phyloP scores from a whole-genome alignment of 1,140 invertebrate genomes.

The Aricia agestis region DNA sequence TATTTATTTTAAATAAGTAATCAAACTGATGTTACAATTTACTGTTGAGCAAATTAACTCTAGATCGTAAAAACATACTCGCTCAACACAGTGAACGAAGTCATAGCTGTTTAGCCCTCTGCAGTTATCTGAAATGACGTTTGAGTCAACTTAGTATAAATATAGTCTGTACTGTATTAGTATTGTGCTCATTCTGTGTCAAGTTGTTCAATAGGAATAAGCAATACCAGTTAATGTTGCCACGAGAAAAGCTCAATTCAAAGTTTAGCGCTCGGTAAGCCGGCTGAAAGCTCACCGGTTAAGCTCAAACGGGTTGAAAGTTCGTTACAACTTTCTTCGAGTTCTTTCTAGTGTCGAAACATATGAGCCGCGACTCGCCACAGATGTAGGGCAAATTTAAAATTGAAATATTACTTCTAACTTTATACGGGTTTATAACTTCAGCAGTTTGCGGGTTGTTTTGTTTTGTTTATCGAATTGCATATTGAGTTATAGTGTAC shows the following conservation, averaged over 20 bases:
- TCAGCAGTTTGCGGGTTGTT: background rate
- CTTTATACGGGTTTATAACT: background rate
- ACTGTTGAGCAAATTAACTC: too few species aligned
- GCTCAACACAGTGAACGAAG: too few species aligned
- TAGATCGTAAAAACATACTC: too few species aligned
- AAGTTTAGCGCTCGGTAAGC: background rate
- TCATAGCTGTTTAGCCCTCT: too few species aligned
- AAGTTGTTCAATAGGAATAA: background rate
- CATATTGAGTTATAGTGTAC: too few species aligned
- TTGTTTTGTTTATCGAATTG: background rate
- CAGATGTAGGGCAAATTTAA: conserved; percentile 3
- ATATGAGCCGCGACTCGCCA: conserved; percentile 6
- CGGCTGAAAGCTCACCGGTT: conserved; percentile 1
- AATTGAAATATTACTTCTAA: background rate
- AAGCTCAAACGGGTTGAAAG: conserved; percentile 8
- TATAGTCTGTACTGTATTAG: too few species aligned
- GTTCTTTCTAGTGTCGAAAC: background rate
- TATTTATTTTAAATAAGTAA: too few species aligned
- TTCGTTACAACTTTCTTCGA: background rate
- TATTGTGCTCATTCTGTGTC: background rate
- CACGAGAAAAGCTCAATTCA: conserved; percentile 1
- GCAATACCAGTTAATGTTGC: conserved; percentile 1
- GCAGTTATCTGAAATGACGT: too few species aligned
- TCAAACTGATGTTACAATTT: too few species aligned
- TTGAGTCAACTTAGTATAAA: too few species aligned